These are phyloP conservation scores for Panagrolaimus sp. DNA, from an alignment of 1,140 invertebrate species.

Conservation along the genomic window DNA sequence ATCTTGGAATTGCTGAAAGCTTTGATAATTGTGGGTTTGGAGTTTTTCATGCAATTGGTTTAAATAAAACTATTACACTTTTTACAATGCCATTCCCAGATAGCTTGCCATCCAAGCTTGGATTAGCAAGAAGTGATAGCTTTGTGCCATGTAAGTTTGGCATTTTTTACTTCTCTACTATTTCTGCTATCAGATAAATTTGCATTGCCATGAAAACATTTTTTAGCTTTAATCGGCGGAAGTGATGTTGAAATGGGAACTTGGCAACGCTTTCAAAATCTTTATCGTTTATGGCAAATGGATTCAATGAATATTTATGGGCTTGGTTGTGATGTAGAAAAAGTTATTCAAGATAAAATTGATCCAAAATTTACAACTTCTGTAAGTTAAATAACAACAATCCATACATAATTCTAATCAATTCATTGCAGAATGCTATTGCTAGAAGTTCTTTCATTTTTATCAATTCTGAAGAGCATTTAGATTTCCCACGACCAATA, in stretches of 20 bases:
- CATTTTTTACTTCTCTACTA: no score
- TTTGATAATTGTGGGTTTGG: background rate
- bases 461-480: conserved; percentile 19
- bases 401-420: background rate
- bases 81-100: background rate
- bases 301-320: background rate
- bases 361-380: no score
- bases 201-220: no score
- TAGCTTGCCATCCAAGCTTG: background rate
- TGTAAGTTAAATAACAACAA: no score
- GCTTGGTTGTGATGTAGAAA: background rate
- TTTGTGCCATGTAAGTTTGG: no score
- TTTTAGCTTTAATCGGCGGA: no score
- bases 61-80: background rate
- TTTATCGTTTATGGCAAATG: background rate
- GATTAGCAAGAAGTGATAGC: background rate
- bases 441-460: conserved; percentile 15
- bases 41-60: background rate
- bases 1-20: background rate
- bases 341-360: background rate
- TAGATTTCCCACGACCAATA: conserved; percentile 19
- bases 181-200: no score
- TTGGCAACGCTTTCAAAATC: background rate
- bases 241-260: background rate
- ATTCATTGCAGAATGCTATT: conserved; percentile 1